Evolutionary conservation across 92 coral and sea anemone genomes (phyloP).

Genomic region (Palythoa caribaeorum): DNA sequence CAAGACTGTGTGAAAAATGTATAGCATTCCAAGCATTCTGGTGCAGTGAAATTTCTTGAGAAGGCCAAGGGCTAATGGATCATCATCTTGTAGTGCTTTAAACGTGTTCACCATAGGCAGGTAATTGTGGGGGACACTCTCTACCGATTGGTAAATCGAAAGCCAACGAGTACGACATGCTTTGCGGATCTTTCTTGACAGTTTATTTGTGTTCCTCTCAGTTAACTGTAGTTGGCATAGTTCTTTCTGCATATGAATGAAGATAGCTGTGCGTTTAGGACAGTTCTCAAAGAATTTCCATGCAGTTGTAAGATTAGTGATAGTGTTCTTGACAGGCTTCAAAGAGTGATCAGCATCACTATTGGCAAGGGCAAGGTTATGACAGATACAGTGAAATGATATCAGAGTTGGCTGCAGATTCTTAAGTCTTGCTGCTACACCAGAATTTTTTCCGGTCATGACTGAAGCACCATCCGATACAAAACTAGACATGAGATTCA

Average conservation of each 20-base stretch:
- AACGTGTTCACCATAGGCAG: slow-evolving; percentile 39
- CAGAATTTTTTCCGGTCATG: slow-evolving; percentile 47
- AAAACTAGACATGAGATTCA: slow-evolving; percentile 36
- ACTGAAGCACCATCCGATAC: not conserved
- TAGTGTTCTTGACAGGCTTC: slow-evolving; percentile 46
- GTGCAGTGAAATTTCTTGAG: slow-evolving; percentile 30
- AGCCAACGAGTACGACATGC: slow-evolving; percentile 48
- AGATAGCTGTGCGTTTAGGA: slow-evolving; percentile 46
- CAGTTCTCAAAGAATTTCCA: slow-evolving; percentile 47
- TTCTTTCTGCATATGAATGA: slow-evolving; percentile 41
- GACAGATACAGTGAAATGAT: slow-evolving; percentile 48
- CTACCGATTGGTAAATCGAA: slow-evolving; percentile 41
- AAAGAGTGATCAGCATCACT: slow-evolving; percentile 31
- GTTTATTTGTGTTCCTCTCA: slow-evolving; percentile 23
- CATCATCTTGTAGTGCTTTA: slow-evolving; percentile 35
- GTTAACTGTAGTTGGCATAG: slow-evolving; percentile 25
- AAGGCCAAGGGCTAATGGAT: slow-evolving; percentile 50
- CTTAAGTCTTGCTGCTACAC: slow-evolving; percentile 52
- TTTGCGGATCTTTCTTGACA: slow-evolving; percentile 41
- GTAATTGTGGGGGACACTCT: slow-evolving; percentile 45
- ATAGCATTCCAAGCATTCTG: slow-evolving; percentile 42
- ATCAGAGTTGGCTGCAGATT: slow-evolving; percentile 49
- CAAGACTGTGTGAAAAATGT: slow-evolving; percentile 49
- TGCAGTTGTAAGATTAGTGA: slow-evolving; percentile 36
- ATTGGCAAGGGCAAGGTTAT: slow-evolving; percentile 47